phyloP scores from a whole-genome alignment of 2,113 vertebrate genomes.

The Sylvilagus bachmani region DNA sequence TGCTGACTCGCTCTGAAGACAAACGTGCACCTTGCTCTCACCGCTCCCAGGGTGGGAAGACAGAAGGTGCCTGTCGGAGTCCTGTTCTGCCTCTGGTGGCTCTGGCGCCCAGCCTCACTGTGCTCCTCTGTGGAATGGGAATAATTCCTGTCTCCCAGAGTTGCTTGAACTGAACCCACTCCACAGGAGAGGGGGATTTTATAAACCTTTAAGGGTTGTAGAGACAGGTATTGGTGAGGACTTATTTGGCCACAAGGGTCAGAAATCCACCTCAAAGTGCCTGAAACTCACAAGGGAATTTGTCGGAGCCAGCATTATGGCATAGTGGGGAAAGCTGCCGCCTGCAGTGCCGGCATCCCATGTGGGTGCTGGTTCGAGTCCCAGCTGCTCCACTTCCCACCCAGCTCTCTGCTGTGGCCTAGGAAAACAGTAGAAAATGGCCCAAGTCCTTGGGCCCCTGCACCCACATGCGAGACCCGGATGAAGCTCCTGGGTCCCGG shows the following conservation, averaged over 20 bases:
- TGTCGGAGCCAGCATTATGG: no score
- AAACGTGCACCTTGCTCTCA: rapidly evolving
- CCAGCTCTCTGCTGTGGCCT: no score
- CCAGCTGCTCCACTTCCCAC: no score
- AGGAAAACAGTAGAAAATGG: no score
- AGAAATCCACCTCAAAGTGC: slow-evolving; percentile 32
- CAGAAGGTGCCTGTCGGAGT: not conserved
- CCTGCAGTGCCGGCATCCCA: no score
- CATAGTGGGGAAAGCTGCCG: no score
- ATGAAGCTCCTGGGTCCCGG: no score
- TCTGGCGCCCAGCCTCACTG: not conserved
- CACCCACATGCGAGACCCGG: no score
- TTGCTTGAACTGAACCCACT: not conserved
- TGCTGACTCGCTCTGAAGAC: not conserved
- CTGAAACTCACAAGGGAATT: not conserved
- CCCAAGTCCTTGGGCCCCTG: no score
- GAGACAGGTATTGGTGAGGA: not conserved
- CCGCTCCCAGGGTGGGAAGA: not conserved
- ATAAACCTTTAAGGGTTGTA: not conserved
- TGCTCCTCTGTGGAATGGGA: not conserved
- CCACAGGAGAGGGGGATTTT: not conserved
- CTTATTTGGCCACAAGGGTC: not conserved
- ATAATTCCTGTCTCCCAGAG: not conserved
- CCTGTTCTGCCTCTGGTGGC: not conserved
- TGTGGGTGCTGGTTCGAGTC: no score